Conservation (phyloP, 37 sponge, comb jelly and placozoan genomes). For the Crambe crambe region DNA sequence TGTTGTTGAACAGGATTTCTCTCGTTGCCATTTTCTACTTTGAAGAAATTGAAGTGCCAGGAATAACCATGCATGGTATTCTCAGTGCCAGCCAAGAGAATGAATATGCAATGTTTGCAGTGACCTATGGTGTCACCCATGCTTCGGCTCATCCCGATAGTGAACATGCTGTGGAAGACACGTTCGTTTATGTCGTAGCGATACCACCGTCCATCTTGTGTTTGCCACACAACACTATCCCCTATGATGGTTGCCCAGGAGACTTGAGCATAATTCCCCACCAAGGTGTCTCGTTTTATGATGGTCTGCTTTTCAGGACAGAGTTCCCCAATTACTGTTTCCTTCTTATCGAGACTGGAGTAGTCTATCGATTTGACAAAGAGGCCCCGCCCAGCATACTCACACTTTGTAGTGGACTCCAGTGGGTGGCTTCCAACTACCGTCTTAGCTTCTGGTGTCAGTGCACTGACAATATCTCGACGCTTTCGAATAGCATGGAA, state of each 20-base stretch:
- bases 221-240: conserved; percentile 20
- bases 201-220: conserved; percentile 21
- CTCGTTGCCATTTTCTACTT: neutral
- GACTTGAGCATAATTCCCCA: conserved; percentile 17
- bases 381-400: conserved; percentile 32
- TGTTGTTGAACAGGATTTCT: neutral
- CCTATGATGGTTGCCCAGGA: conserved; percentile 8
- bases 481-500: conserved; percentile 15
- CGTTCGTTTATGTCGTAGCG: conserved; percentile 10
- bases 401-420: conserved; percentile 39
- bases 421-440: conserved; percentile 18
- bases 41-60: conserved; percentile 22
- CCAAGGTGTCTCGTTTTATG: conserved; percentile 21
- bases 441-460: conserved; percentile 2
- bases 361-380: conserved; percentile 44
- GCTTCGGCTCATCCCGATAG: neutral
- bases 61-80: conserved; percentile 40
- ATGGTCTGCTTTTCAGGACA: conserved; percentile 20
- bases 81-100: conserved; percentile 23
- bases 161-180: neutral
- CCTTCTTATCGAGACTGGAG: conserved; percentile 12
- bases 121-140: conserved; percentile 19
- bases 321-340: conserved; percentile 45
- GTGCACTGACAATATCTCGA: neutral
- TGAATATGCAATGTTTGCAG: conserved; percentile 35